These are phyloP conservation scores for Semotilus atromaculatus DNA, from an alignment of 2,797 vertebrate species.

Conservation along the genomic window DNA sequence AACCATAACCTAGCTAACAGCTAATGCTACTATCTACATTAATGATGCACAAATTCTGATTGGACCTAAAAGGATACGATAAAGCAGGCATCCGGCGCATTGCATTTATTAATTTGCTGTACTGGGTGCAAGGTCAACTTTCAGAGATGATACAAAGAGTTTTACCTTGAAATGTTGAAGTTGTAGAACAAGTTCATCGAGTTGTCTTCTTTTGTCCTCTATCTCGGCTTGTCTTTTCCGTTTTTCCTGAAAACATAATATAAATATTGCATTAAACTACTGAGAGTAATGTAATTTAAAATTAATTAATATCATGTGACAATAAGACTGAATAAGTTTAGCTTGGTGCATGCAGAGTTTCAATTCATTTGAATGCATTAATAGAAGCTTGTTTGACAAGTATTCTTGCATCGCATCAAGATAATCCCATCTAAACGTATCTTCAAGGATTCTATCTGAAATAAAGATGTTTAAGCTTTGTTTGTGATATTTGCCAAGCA, in stretches of 20 bases:
- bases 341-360: not conserved
- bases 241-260: constrained; percentile 83
- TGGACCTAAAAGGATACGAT: too few relatives aligned
- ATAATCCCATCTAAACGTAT: not conserved
- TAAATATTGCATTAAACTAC: not conserved
- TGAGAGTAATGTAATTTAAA: not conserved
- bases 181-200: constrained; percentile 94
- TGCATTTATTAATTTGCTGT: not conserved
- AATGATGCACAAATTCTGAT: too few relatives aligned
- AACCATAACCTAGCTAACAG: too few relatives aligned
- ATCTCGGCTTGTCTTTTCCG: constrained; percentile 96
- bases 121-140: not conserved
- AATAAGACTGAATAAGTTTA: not conserved
- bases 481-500: not conserved
- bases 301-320: not conserved
- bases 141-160: not conserved
- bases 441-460: not conserved
- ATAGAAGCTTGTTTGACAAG: not conserved
- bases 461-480: not conserved
- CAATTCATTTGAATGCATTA: not conserved
- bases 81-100: not conserved
- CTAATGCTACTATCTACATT: too few relatives aligned
- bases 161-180: constrained; percentile 97
- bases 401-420: not conserved
- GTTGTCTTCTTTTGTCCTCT: constrained; percentile 92